phyloP scores from a whole-genome alignment of 2,888 invertebrate genomes.

The Agriopis marginaria region DNA sequence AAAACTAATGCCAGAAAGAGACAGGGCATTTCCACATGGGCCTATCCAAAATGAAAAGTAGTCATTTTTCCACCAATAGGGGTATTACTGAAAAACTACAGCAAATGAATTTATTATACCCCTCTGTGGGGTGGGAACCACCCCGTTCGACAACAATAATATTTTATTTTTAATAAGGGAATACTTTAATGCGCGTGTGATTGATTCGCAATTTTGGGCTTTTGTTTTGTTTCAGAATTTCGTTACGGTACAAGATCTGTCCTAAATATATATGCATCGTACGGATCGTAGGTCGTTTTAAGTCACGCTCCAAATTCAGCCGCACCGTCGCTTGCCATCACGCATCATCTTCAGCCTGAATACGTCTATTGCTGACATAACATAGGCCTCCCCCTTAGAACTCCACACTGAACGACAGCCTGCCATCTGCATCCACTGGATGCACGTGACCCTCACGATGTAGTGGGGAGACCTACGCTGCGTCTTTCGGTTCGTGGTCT shows the following conservation, averaged over 20 bases:
- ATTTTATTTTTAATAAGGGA: slow-evolving; percentile 74
- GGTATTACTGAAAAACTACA: slow-evolving; percentile 84
- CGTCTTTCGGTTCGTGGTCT: too few relatives aligned
- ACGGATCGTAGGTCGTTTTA: too few relatives aligned
- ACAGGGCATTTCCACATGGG: slow-evolving; percentile 64
- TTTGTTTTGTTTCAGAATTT: slow-evolving; percentile 24
- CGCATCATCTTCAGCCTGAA: too few relatives aligned
- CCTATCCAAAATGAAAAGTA: slow-evolving; percentile 75
- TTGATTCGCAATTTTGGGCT: slow-evolving; percentile 39
- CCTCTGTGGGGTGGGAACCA: slow-evolving; percentile 53
- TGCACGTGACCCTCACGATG: too few relatives aligned
- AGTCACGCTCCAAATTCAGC: too few relatives aligned
- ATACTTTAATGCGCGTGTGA: slow-evolving; percentile 49
- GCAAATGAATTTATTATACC: slow-evolving; percentile 83
- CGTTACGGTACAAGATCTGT: not conserved
- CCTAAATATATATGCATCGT: too few relatives aligned
- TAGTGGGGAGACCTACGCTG: too few relatives aligned
- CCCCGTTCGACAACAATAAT: slow-evolving; percentile 62
- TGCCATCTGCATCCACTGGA: too few relatives aligned
- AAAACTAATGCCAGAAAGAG: slow-evolving; percentile 70
- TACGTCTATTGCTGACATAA: too few relatives aligned
- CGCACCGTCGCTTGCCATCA: not conserved
- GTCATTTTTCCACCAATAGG: slow-evolving; percentile 84
- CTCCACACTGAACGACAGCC: too few relatives aligned
- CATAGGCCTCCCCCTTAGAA: too few relatives aligned